Evolutionary conservation across 1,140 invertebrate genomes (phyloP).

Genomic region (Bombus cullumanus): DNA sequence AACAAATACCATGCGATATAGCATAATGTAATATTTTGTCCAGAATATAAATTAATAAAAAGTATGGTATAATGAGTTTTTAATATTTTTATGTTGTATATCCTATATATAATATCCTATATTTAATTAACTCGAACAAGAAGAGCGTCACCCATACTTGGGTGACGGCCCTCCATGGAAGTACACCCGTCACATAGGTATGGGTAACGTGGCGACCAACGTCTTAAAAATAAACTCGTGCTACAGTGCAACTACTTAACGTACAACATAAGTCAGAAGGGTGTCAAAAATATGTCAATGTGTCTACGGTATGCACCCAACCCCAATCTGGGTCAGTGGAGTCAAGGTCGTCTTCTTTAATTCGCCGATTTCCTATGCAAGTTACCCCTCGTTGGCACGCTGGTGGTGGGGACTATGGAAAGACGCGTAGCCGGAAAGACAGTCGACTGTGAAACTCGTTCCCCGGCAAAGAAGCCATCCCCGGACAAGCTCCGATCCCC

Average conservation of each 20-base stretch:
- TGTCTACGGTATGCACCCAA: constrained; percentile 33
- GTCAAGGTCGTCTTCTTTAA: constrained; percentile 68
- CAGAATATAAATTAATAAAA: too few species aligned
- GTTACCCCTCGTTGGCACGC: constrained; percentile 40
- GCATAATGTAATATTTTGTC: too few species aligned
- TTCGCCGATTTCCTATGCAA: constrained; percentile 60
- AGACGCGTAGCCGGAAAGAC: constrained; percentile 46
- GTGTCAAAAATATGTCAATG: neutral
- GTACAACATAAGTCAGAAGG: neutral
- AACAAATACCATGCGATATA: too few species aligned
- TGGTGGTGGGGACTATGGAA: neutral
- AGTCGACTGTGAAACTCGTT: constrained; percentile 47
- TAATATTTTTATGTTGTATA: too few species aligned
- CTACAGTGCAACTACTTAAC: neutral
- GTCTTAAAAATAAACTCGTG: too few species aligned
- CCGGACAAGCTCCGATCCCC: constrained; percentile 45
- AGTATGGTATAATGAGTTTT: too few species aligned
- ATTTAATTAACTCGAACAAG: too few species aligned
- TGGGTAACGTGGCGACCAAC: too few species aligned
- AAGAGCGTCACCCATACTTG: too few species aligned
- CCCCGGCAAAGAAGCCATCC: constrained; percentile 46
- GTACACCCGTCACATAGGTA: too few species aligned
- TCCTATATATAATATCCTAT: too few species aligned
- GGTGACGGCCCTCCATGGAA: rapidly evolving
- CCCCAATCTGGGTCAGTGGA: constrained; percentile 62